phyloP scores from a whole-genome alignment of 1,140 invertebrate species.

The Lineus longissimus region DNA sequence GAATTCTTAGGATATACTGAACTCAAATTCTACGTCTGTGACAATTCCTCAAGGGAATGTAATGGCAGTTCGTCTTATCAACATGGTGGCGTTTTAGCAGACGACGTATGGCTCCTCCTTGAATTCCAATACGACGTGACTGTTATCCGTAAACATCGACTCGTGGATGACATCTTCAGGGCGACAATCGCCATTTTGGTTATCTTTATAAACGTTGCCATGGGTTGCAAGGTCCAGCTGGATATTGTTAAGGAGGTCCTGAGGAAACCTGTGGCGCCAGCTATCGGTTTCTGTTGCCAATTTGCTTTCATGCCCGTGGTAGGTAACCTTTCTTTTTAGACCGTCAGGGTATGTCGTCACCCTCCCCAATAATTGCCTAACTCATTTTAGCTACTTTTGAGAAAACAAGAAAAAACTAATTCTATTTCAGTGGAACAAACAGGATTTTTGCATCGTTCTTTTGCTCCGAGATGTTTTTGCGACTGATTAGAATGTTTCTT shows the following conservation, averaged over 20 bases:
- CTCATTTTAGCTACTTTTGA: no score
- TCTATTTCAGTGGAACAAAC: background rate
- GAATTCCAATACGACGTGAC: slow-evolving; percentile 23
- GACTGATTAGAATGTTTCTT: background rate
- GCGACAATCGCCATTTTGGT: slow-evolving; percentile 41
- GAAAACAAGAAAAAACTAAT: background rate
- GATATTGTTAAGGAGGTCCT: slow-evolving; percentile 46
- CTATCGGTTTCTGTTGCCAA: slow-evolving; percentile 52
- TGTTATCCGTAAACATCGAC: slow-evolving; percentile 29
- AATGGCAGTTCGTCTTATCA: background rate
- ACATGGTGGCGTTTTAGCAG: no score
- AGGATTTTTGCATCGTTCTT: no score
- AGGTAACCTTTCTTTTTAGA: slow-evolving; percentile 19
- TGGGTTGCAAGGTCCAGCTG: slow-evolving; percentile 54
- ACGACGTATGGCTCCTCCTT: background rate
- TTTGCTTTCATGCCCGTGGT: slow-evolving; percentile 56
- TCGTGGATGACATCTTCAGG: slow-evolving; percentile 42
- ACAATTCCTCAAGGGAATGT: background rate
- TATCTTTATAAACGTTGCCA: slow-evolving; percentile 48
- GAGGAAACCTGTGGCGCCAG: slow-evolving; percentile 47
- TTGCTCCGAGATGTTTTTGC: background rate
- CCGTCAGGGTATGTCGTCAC: background rate
- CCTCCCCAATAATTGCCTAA: background rate
- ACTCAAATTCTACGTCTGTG: background rate
- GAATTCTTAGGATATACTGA: background rate